Base-by-base conservation (phyloP, 2,888 invertebrate species). In the Drosophila pseudotakahashii region DNA sequence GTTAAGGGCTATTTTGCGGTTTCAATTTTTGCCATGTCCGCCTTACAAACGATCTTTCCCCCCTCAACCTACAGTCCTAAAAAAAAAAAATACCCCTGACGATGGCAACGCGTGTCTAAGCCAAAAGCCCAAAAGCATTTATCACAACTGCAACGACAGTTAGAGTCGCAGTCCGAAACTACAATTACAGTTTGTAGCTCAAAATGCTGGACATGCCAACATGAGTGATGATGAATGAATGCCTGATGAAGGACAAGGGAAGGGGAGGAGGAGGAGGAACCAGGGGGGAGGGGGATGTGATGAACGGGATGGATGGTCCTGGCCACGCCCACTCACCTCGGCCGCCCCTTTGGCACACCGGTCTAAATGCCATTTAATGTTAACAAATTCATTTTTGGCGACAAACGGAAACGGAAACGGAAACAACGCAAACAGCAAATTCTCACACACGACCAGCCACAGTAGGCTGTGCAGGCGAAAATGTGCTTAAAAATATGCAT, bases 311-410 rank as follows among this genome's bases (percentile, higher is more conserved):
- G 36, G 44, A 34, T n/a, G 36, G 39, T 14, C 16, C 14, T 32
- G 58, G 36, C 42, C 37, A 39, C 42, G 37, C 50, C 42, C 57
- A 47, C 39, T 23, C 19, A 37, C 32, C 61, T 41, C 10, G 1
- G 2, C 10, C 62, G 30, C 61, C 45, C 23, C 19, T 26, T 26
- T 7, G 47, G 36, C 45, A 11, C 53, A 41, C n/a, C 26, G 51
- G 36, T 59, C 67, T 48, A 73, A 76, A 64, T 76, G 78, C 76
- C 82, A 76, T 80, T 81, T 75, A 83, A 78, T 79, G 82, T 77
- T 81, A 81, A 84, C 82, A 81, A 81, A 84, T 79, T 77, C 76
- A 81, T 81, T 74, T 81, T 74, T 74, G 77, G 76, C 76, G 76
- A 81, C 82, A 77, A 81, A 71, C 79, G 75, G 69, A 78, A 78